A percentile compares a stretch with the other conserved stretches of the same genome.
Conservation (phyloP, 1,140 invertebrate genomes). For the Eriocheir sinensis region DNA sequence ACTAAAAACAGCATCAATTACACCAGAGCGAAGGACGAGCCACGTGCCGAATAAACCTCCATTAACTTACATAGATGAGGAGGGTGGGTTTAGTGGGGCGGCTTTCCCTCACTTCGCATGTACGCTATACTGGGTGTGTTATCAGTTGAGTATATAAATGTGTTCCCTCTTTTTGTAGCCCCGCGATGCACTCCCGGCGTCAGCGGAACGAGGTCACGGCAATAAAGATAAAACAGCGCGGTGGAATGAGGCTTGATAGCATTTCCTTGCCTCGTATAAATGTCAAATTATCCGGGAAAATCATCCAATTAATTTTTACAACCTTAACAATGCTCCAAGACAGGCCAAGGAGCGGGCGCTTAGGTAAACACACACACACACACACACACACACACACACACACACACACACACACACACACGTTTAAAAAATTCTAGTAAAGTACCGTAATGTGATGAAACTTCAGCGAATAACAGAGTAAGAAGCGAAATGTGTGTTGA, state of each 20-base stretch:
- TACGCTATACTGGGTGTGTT: background rate
- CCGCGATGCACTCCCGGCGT: background rate
- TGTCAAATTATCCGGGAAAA: conserved; percentile 54
- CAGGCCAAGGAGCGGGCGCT: background rate
- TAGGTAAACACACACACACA: background rate
- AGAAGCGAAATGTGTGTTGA: no score
- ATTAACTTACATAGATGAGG: background rate
- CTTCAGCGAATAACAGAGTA: no score
- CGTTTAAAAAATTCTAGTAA: no score
- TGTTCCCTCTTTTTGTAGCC: background rate
- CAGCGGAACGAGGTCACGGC: background rate
- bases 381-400: background rate
- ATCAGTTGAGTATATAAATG: background rate
- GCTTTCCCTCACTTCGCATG: background rate
- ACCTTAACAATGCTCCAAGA: background rate
- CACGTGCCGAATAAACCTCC: background rate
- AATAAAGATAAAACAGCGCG: background rate
- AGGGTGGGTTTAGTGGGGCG: no score
- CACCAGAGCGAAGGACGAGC: background rate
- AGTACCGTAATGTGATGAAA: no score
- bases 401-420: no score
- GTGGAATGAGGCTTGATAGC: background rate
- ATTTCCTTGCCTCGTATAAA: conserved; percentile 19
- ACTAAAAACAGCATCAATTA: background rate
- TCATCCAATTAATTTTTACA: conserved; percentile 64